Percentiles rank a stretch among this genome's conserved stretches.
Conservation (phyloP, 2,113 vertebrate species). For the Lophura nycthemera region DNA sequence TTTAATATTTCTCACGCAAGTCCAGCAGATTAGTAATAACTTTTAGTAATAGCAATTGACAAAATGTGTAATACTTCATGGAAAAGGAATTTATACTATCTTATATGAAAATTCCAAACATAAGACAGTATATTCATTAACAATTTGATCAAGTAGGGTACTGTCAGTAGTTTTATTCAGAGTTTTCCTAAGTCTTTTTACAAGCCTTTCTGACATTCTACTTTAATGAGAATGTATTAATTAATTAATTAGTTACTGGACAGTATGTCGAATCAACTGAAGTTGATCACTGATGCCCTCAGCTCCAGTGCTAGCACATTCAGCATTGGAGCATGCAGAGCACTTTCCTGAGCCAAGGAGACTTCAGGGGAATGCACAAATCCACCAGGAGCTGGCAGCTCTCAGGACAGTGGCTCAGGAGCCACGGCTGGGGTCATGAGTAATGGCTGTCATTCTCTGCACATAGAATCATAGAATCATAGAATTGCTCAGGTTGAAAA, state of each 20-base stretch:
- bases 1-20: background rate
- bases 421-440: too few species aligned
- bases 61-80: background rate
- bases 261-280: background rate
- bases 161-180: background rate
- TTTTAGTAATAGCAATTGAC: background rate
- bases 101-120: background rate
- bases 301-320: too few species aligned
- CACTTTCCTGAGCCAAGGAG: too few species aligned
- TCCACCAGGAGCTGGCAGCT: too few species aligned
- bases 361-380: too few species aligned
- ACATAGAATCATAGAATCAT: too few species aligned
- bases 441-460: too few species aligned
- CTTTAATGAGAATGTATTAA: background rate
- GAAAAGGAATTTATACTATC: background rate
- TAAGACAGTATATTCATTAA: background rate
- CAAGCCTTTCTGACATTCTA: background rate
- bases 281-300: background rate
- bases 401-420: too few species aligned
- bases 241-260: too few species aligned
- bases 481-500: too few species aligned
- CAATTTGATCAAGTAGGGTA: background rate
- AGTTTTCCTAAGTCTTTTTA: background rate
- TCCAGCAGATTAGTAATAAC: background rate
- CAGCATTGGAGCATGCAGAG: too few species aligned